Base-by-base conservation (phyloP, 2,797 vertebrate species). In the Nyctalus aviator region DNA sequence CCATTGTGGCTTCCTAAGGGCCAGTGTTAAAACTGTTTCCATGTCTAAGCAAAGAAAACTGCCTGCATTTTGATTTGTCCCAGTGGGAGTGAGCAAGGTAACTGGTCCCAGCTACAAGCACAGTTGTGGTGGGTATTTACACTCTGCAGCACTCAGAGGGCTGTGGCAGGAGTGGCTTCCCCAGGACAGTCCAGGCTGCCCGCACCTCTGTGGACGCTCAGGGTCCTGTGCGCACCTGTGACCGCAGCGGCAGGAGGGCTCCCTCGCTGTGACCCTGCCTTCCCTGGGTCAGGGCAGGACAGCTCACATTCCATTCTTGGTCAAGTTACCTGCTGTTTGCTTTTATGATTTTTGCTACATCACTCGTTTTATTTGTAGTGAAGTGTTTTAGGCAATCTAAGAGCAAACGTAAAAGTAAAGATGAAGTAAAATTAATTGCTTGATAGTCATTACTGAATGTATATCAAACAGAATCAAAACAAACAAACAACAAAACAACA, bases 221-320 rank as follows among this genome's bases (percentile, higher is more conserved):
- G 57, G 96, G 94, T 86, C 92, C 89, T 98, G 96, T 10, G n/a
- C 4, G n/a, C 17, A 32, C 15, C 64, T 18, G 64, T 66, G 64
- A 9, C 64, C 30, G 3, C 97, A 98, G 97, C 98, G 97, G 93
- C 82, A 96, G 90, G 94, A 97, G 97, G 96, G 96, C 59, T 97
- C 97, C 97, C 96, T 97, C 96, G 97, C 97, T 73, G 98, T 59
- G 97, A 97, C 97, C 98, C 97, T 97, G 41, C 97, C 98, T 98
- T 98, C 97, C 97, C 96, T 98, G 98, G 97, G 96, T 97, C 98
- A 98, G 97, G 97, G 98, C 98, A 98, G 98, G 98, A 98, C 97
- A 98, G 98, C 99, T 98, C 98, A 99, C 99, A 99, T 99, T 99
- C 99, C 99, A 99, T 99, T 98, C 98, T 98, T 98, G 98, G 98